Conservation (phyloP, 2,113 vertebrate species). For the Etheostoma cragini region DNA sequence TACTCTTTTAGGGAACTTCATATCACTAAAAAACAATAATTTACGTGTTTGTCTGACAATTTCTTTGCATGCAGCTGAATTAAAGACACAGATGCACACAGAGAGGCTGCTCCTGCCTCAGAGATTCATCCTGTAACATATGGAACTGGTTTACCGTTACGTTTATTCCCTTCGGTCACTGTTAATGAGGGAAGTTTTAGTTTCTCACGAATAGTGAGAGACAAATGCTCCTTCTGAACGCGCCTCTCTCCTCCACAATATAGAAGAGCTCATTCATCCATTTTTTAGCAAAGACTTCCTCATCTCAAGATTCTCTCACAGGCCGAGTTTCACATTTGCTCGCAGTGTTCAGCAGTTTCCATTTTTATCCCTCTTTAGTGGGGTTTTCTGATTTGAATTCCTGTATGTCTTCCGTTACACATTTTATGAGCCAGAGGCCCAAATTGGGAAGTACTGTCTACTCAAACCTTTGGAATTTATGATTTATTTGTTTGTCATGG, state of each 20-base stretch:
- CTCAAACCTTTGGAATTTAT: conserved; percentile 48
- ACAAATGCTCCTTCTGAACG: conserved; percentile 6
- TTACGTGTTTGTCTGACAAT: background rate
- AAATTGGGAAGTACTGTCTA: conserved; percentile 11
- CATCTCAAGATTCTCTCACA: conserved; percentile 22
- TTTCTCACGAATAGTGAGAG: conserved; percentile 35
- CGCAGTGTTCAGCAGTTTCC: conserved; percentile 9
- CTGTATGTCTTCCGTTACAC: conserved; percentile 16
- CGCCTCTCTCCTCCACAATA: background rate
- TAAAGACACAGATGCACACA: conserved; percentile 49
- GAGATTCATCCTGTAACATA: conserved; percentile 70
- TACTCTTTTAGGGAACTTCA: background rate
- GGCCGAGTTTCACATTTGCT: conserved; percentile 16
- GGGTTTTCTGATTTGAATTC: conserved; percentile 36
- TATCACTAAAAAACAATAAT: background rate
- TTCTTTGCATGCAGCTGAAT: background rate
- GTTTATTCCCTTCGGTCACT: conserved; percentile 65
- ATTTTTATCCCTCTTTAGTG: conserved; percentile 16
- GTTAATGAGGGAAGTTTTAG: conserved; percentile 69
- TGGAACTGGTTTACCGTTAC: conserved; percentile 62
- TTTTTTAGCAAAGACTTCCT: conserved; percentile 19
- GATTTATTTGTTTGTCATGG: conserved; percentile 59
- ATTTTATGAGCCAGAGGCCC: conserved; percentile 35
- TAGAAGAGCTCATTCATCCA: conserved; percentile 25
- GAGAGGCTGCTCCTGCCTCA: conserved; percentile 42